Percentiles rank a stretch among this genome's conserved stretches.
Evolutionary conservation across 2,888 invertebrate species (phyloP).

Genomic region (Conops quadrifasciatus): DNA sequence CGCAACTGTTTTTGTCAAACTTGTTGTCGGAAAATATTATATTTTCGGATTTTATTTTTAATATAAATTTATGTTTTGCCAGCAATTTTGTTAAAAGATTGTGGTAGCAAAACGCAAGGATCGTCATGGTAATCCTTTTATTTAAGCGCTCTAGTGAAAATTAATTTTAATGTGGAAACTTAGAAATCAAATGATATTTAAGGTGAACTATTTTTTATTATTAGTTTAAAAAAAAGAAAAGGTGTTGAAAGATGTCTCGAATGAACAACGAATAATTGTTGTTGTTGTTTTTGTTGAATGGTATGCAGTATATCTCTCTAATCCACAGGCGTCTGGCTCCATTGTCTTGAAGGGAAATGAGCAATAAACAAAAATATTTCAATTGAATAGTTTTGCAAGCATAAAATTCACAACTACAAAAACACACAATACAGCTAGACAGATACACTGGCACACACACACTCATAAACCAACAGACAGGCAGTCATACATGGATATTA

Average conservation of each 20-base stretch:
- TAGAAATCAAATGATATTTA: constrained; percentile 19
- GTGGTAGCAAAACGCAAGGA: no score
- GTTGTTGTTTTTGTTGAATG: not conserved
- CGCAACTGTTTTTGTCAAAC: no score
- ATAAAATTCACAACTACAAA: constrained; percentile 50
- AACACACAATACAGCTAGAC: not conserved
- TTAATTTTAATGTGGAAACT: constrained; percentile 18
- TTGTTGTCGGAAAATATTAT: no score
- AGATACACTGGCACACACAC: constrained; percentile 16
- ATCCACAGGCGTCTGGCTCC: not conserved
- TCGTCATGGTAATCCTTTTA: no score
- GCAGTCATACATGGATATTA: not conserved
- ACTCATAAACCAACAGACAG: not conserved
- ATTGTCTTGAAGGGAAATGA: constrained; percentile 33
- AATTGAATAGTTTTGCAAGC: constrained; percentile 58
- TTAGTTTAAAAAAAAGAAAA: constrained; percentile 1
- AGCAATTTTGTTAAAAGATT: no score
- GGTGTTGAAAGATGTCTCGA: not conserved
- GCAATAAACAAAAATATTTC: constrained; percentile 59
- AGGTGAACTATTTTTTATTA: not conserved
- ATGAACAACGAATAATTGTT: not conserved
- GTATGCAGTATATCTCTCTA: not conserved
- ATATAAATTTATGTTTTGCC: no score
- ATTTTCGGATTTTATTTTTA: no score
- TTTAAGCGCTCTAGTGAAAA: not conserved